A percentile compares a stretch with the other conserved stretches of the same genome.
Conservation (phyloP, 2,888 invertebrate genomes). For the Tyria jacobaeae region DNA sequence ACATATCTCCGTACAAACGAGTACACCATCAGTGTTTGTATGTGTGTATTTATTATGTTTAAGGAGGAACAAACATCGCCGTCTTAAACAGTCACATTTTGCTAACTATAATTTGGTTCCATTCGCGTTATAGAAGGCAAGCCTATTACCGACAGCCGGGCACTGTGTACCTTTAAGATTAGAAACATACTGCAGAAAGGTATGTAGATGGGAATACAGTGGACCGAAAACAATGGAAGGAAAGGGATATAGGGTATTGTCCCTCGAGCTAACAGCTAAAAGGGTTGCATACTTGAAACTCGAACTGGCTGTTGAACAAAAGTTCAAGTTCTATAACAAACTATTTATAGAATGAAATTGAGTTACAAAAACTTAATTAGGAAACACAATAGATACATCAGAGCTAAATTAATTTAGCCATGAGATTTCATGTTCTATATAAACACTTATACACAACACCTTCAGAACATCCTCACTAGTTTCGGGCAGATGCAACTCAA, state of each 20-base stretch:
- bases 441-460: not conserved
- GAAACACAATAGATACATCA: slow-evolving; percentile 20
- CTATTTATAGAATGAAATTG: not conserved
- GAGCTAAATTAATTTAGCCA: slow-evolving; percentile 26
- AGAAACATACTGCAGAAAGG: not conserved
- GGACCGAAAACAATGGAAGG: not conserved
- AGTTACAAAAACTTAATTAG: slow-evolving; percentile 10
- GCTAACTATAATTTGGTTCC: too few species aligned
- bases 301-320: too few species aligned
- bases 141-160: not conserved
- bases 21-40: too few species aligned
- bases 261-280: not conserved
- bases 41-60: too few species aligned
- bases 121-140: too few species aligned
- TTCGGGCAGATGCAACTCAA: too few species aligned
- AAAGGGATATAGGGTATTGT: not conserved
- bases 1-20: not conserved
- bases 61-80: too few species aligned
- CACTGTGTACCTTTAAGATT: too few species aligned
- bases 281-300: not conserved
- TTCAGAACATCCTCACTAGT: too few species aligned
- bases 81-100: not conserved
- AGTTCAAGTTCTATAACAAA: not conserved
- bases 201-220: too few species aligned
- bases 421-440: slow-evolving; percentile 19